A percentile compares a stretch with the other conserved stretches of the same genome.
phyloP scores from a whole-genome alignment of 2,888 invertebrate species.

The Magallana nippona region DNA sequence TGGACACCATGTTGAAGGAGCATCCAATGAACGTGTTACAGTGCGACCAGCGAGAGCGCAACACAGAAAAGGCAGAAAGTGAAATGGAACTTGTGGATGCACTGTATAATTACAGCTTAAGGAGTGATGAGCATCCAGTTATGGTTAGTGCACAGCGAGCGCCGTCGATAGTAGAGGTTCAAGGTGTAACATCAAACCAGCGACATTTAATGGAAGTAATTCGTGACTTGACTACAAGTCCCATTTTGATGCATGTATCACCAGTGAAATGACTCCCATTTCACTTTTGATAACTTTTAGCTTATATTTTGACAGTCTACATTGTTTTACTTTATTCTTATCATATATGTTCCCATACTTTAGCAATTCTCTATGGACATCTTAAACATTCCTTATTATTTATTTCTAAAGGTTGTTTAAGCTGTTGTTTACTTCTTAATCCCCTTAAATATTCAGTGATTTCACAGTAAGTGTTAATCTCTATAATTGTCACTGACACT shows the following conservation, averaged over 20 bases:
- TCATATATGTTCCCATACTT: too few relatives aligned
- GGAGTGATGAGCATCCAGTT: neutral
- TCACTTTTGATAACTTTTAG: too few relatives aligned
- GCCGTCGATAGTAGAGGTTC: neutral
- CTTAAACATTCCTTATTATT: too few relatives aligned
- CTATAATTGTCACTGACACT: too few relatives aligned
- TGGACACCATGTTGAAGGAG: neutral
- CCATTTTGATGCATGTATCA: conserved; percentile 47
- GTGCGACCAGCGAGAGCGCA: neutral
- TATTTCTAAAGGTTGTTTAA: too few relatives aligned
- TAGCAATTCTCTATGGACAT: too few relatives aligned
- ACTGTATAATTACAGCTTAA: neutral
- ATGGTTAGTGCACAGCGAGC: neutral
- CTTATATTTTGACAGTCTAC: too few relatives aligned
- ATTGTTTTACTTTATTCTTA: too few relatives aligned
- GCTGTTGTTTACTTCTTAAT: too few relatives aligned
- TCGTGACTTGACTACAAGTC: conserved; percentile 48
- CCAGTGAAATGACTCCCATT: too few relatives aligned
- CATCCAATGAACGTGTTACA: neutral
- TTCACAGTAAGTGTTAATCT: too few relatives aligned
- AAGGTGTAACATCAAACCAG: neutral
- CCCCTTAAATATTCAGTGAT: too few relatives aligned
- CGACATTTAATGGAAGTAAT: conserved; percentile 44
- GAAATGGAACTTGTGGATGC: neutral
- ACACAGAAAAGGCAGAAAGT: neutral